These are phyloP conservation scores for Eulemur rubriventer DNA, from an alignment of 2,797 vertebrate genomes.

Conservation along the genomic window DNA sequence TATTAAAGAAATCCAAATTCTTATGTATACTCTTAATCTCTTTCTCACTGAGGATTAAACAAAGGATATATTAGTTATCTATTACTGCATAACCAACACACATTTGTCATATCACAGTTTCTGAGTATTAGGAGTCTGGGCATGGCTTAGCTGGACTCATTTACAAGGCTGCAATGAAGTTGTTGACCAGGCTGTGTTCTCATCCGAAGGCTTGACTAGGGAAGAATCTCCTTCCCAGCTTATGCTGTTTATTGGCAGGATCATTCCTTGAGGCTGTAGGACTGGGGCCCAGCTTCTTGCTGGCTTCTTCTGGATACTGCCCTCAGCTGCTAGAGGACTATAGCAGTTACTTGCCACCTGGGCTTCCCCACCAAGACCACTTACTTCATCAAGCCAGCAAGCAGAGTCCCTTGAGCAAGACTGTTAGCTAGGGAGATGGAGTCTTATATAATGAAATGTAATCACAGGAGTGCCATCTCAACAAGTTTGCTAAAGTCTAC, in stretches of 20 bases:
- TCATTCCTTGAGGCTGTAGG: not conserved
- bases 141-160: not conserved
- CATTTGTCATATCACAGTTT: not conserved
- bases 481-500: not conserved
- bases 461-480: not conserved
- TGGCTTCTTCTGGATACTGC: not conserved
- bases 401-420: not conserved
- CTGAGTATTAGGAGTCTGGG: not conserved
- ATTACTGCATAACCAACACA: not conserved
- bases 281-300: not conserved
- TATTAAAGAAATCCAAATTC: not conserved
- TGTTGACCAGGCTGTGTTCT: not conserved
- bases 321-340: not conserved
- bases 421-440: not conserved
- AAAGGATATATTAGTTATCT: not conserved
- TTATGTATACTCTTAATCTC: not conserved
- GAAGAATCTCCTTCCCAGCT: not conserved
- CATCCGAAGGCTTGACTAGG: not conserved
- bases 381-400: not conserved
- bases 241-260: not conserved
- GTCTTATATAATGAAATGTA: not conserved
- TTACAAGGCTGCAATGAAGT: not conserved
- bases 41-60: not conserved
- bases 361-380: not conserved
- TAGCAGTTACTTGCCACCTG: not conserved